Conservation (phyloP, 2,113 vertebrate genomes). For the Nibea coibor region DNA sequence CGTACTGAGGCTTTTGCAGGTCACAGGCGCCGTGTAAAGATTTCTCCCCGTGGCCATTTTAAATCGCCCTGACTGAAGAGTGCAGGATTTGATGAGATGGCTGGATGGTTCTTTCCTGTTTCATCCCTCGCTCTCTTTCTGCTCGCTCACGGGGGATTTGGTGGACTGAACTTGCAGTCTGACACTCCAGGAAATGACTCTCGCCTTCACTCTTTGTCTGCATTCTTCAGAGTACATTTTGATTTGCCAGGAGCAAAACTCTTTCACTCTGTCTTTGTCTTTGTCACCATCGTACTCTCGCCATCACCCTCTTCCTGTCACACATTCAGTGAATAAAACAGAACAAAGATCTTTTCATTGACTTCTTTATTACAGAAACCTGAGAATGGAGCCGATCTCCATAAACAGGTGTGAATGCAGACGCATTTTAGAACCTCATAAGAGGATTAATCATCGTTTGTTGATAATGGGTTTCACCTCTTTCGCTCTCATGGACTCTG, state of each 20-base stretch:
- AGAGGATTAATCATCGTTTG: too few species aligned
- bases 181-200: not conserved
- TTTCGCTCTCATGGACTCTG: too few species aligned
- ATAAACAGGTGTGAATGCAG: too few species aligned
- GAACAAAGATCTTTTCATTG: not conserved
- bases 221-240: not conserved
- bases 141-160: not conserved
- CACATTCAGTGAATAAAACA: constrained; percentile 20
- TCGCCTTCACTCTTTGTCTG: not conserved
- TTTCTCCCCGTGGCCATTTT: not conserved
- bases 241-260: not conserved
- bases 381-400: too few species aligned
- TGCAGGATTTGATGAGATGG: not conserved
- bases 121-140: not conserved
- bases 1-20: not conserved
- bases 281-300: not conserved
- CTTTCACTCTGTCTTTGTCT: not conserved
- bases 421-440: too few species aligned
- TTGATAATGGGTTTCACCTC: too few species aligned
- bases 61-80: not conserved
- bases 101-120: not conserved
- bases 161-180: not conserved
- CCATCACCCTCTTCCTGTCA: not conserved
- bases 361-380: not conserved
- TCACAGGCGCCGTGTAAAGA: not conserved